Evolutionary conservation across 2,113 vertebrate species (phyloP).

Genomic region (Tragulus kanchil): DNA sequence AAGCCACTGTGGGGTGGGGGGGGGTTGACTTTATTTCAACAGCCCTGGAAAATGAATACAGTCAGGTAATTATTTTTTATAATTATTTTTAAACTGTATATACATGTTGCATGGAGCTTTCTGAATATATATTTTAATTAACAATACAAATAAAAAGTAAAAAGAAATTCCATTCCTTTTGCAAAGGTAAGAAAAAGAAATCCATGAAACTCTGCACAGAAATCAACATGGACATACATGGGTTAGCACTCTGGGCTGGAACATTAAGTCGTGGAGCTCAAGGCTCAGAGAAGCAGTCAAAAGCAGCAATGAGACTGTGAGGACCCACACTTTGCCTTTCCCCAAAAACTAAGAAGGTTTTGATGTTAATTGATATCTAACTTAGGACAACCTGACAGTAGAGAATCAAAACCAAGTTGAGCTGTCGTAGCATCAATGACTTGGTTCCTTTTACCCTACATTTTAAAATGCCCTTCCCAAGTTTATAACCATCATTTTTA

Average conservation of each 20-base stretch:
- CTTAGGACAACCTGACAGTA: not conserved
- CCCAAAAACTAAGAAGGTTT: not conserved
- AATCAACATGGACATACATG: constrained; percentile 12
- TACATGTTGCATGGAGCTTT: not conserved
- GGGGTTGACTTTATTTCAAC: not conserved
- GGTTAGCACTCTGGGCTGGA: not conserved
- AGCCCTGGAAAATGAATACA: not conserved
- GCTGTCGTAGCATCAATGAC: not conserved
- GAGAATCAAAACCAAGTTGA: constrained; percentile 18
- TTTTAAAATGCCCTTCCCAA: constrained; percentile 19
- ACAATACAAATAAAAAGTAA: constrained; percentile 26
- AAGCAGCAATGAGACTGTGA: not conserved
- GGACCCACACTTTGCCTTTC: not conserved
- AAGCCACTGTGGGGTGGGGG: not conserved
- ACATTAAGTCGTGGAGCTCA: not conserved
- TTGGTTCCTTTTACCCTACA: not conserved
- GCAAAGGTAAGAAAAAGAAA: not conserved
- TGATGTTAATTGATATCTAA: not conserved
- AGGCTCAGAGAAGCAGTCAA: not conserved
- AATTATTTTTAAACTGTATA: not conserved
- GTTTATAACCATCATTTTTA: constrained; percentile 34
- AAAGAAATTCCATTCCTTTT: not conserved
- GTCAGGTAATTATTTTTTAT: not conserved
- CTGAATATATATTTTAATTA: not conserved
- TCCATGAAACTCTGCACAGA: not conserved